A percentile compares a stretch with the other conserved stretches of the same genome.
These are phyloP conservation scores for Melozone crissalis DNA, from an alignment of 2,113 vertebrate species.

Conservation along the genomic window DNA sequence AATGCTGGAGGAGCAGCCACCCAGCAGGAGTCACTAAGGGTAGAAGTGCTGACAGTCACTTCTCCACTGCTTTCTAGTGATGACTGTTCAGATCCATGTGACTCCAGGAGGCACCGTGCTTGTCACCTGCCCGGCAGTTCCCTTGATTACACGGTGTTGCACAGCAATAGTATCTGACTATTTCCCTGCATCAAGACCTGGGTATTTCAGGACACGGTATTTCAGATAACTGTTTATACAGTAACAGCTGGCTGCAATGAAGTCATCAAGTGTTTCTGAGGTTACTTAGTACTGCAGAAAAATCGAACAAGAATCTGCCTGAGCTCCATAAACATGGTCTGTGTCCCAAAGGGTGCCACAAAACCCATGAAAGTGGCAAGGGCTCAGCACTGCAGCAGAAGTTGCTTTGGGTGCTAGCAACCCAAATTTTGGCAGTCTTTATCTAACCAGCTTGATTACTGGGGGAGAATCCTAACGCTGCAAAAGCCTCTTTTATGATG, in stretches of 20 bases:
- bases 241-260: not conserved
- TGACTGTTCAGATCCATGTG: not conserved
- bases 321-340: not conserved
- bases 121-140: not conserved
- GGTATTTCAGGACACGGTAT: not conserved
- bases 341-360: not conserved
- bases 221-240: not conserved
- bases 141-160: not conserved
- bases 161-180: not conserved
- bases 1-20: not conserved
- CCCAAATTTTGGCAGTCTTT: not conserved
- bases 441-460: not conserved
- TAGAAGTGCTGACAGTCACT: not conserved
- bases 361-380: not conserved
- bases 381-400: not conserved
- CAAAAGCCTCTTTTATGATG: not conserved
- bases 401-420: not conserved
- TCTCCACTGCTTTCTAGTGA: constrained; percentile 3
- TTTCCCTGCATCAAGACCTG: not conserved
- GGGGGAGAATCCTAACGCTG: not conserved
- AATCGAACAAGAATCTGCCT: not conserved
- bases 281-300: not conserved
- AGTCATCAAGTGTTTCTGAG: not conserved
- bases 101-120: not conserved
- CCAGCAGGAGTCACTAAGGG: not conserved